Base-by-base conservation (phyloP, 92 coral and sea anemone genomes). In the Pocillopora grandis region DNA sequence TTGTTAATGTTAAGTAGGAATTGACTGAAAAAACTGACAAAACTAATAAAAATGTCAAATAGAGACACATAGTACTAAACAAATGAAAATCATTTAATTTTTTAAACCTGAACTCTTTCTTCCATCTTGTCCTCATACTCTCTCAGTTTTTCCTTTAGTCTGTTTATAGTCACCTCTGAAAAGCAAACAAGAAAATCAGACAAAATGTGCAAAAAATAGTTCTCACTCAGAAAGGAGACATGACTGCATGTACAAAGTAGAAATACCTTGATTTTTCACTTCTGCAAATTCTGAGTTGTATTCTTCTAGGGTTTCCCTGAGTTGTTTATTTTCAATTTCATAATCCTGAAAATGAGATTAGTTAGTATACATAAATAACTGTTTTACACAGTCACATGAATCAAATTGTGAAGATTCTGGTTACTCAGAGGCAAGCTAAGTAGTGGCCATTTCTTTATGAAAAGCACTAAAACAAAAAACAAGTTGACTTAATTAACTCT, bases 261-360 rank as follows among this genome's bases (percentile, higher is more conserved):
- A 49, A 21, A 57, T 82, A 96, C 99, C 99, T 89, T 96, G 99
- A 84, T 96, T 96, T 86, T 96, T 96, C 72, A 96, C 94, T 90
- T 96, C 99, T 19, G 99, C 99, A 96, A 96, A 96, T 84, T 96
- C 99, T 62, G 97, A 89, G 80, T 96, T 96, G 73, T 96, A 96
- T 59, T 96, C 99, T 17, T 94, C 95, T 62, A 96, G 74, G 42
- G 99, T 96, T 70, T 96, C 99, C 69, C 94, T 88, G 2, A 96
- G 87, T 76, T 96, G 92, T 76, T 96, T 96, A 87, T 95, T 96
- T 83, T 96, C 99, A 89, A 96, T 94, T 86, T 96, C 99, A 89
- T 94, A 96, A 66, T 96, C 99, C 99, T 96, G 61, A 1, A 33
- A 70, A 57, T 67, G 60, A 18, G 35, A 13, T 35, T 31, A 36